Conservation (phyloP, 35 echinoderm and acorn worm genomes). For the Lytechinus pictus region DNA sequence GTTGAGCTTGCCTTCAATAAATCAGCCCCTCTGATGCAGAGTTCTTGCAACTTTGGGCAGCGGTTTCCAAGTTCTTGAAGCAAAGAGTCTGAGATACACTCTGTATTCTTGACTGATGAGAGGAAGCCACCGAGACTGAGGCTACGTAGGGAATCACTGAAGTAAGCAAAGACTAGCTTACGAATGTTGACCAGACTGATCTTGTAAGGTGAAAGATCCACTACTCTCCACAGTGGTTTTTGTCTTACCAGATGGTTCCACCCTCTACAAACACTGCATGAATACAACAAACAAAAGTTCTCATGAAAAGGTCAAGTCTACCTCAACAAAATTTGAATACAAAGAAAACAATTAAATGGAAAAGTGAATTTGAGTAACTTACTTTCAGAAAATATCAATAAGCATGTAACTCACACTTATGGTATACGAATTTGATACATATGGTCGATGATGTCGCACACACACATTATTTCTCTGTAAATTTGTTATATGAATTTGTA, state of each 20-base stretch:
- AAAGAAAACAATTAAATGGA: too few relatives aligned
- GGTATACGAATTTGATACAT: too few relatives aligned
- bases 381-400: too few relatives aligned
- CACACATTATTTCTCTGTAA: too few relatives aligned
- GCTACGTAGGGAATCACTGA: slow-evolving; percentile 54
- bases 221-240: slow-evolving; percentile 66
- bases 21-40: slow-evolving; percentile 52
- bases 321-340: too few relatives aligned
- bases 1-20: slow-evolving; percentile 45
- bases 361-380: too few relatives aligned
- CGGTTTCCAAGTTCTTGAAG: slow-evolving; percentile 57
- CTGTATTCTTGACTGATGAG: slow-evolving; percentile 65
- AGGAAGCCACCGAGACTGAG: slow-evolving; percentile 66
- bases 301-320: background rate
- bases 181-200: slow-evolving; percentile 56
- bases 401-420: too few relatives aligned
- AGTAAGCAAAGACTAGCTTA: slow-evolving; percentile 76
- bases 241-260: slow-evolving; percentile 70
- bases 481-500: too few relatives aligned
- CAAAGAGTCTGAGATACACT: slow-evolving; percentile 72
- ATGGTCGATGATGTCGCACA: too few relatives aligned
- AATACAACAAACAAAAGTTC: background rate
- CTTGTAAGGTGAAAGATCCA: slow-evolving; percentile 60
- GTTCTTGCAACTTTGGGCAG: slow-evolving; percentile 59
- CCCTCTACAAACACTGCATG: slow-evolving; percentile 67